These are phyloP conservation scores for Bos javanicus DNA, from an alignment of 2,113 vertebrate species.

Conservation along the genomic window DNA sequence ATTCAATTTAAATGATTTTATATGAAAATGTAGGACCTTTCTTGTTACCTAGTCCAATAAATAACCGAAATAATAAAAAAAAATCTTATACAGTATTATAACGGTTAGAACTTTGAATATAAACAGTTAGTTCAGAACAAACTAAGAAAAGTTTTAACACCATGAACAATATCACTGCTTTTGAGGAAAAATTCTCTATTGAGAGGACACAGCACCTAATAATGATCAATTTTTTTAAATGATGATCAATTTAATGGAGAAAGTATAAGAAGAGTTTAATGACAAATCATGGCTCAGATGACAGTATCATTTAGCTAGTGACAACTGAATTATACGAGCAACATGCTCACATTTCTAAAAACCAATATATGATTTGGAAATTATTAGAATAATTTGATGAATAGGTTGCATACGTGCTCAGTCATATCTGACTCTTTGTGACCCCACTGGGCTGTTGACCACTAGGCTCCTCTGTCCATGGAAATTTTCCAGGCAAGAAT, in stretches of 20 bases:
- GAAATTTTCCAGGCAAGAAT: background rate
- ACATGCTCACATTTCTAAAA: background rate
- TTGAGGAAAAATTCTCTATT: background rate
- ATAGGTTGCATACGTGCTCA: rapidly evolving
- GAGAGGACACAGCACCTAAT: background rate
- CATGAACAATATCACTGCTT: background rate
- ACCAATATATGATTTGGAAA: background rate
- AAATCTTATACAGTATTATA: background rate
- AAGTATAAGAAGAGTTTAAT: background rate
- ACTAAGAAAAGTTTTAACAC: background rate
- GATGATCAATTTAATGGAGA: background rate
- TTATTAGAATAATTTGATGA: background rate
- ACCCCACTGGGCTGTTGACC: background rate
- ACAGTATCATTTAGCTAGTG: background rate
- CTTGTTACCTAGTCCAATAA: background rate
- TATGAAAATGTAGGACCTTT: slow-evolving; percentile 4
- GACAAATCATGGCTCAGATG: background rate
- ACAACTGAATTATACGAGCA: background rate
- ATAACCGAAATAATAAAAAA: background rate
- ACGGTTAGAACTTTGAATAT: background rate
- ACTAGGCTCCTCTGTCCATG: background rate
- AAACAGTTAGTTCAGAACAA: background rate
- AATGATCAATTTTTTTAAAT: background rate
- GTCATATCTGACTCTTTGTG: background rate
- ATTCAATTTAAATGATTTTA: background rate